These are phyloP conservation scores for Dicycla oo DNA, from an alignment of 2,888 invertebrate genomes.

Conservation along the genomic window DNA sequence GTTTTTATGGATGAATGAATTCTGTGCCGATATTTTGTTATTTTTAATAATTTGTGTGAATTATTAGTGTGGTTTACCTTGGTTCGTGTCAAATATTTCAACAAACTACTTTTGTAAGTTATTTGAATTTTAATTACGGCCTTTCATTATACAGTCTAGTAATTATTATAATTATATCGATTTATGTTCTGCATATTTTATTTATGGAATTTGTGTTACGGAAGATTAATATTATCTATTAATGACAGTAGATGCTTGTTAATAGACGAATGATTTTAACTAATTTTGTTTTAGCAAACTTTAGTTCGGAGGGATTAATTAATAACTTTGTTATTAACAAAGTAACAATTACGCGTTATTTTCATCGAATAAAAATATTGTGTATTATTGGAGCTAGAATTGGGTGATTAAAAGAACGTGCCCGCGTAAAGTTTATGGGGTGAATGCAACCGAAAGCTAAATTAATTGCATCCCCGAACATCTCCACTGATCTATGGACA, in stretches of 20 bases:
- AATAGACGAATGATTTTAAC: conserved; percentile 23
- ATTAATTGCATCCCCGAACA: conserved; percentile 49
- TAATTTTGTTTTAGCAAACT: conserved; percentile 21
- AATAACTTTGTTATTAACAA: conserved; percentile 1
- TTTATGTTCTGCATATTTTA: conserved; percentile 40
- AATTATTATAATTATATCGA: conserved; percentile 53
- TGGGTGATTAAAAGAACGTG: conserved; percentile 17
- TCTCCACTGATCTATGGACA: conserved; percentile 33
- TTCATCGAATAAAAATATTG: not conserved
- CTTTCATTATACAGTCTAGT: conserved; percentile 30
- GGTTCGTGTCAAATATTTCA: conserved; percentile 56
- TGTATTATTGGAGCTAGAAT: conserved; percentile 5
- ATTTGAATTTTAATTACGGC: conserved; percentile 24
- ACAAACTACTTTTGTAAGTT: conserved; percentile 57
- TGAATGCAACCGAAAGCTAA: conserved; percentile 42
- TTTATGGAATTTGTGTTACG: conserved; percentile 13
- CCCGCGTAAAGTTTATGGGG: conserved; percentile 43
- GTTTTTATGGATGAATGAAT: conserved; percentile 38
- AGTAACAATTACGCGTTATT: not conserved
- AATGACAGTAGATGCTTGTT: conserved; percentile 5
- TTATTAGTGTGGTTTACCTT: conserved; percentile 65
- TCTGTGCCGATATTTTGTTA: conserved; percentile 38
- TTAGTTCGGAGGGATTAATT: not conserved
- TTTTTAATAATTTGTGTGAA: conserved; percentile 58
- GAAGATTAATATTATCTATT: conserved; percentile 33